Conservation (phyloP, 1,140 invertebrate species). For the Drosophila pectinifera region DNA sequence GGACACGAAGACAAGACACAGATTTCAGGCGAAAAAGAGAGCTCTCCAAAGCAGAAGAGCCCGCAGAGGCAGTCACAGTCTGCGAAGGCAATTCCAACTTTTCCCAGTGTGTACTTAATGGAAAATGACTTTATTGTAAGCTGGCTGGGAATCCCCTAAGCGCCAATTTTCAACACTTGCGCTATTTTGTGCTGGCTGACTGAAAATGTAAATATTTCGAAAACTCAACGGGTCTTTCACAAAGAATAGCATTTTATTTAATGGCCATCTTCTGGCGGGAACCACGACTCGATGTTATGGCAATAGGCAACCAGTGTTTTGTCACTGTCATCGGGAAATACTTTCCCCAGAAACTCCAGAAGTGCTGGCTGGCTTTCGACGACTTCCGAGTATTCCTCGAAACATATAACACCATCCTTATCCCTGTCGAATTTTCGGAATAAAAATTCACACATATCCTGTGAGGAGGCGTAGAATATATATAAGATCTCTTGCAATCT, state of each 20-base stretch:
- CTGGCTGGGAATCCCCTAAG: constrained; percentile 35
- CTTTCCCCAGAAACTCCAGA: constrained; percentile 91
- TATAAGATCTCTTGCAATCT: background rate
- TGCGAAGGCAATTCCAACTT: constrained; percentile 76
- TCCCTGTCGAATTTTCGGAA: constrained; percentile 92
- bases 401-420: constrained; percentile 91
- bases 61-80: constrained; percentile 51
- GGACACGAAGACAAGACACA: constrained; percentile 46
- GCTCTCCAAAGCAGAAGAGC: constrained; percentile 16
- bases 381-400: constrained; percentile 89
- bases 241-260: constrained; percentile 6
- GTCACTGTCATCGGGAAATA: constrained; percentile 87
- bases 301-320: constrained; percentile 63
- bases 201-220: background rate
- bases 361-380: constrained; percentile 89
- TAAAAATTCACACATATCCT: constrained; percentile 93
- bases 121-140: constrained; percentile 77
- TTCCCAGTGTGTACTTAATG: constrained; percentile 69
- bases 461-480: background rate
- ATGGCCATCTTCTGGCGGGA: constrained; percentile 25
- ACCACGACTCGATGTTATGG: constrained; percentile 47
- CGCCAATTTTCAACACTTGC: constrained; percentile 73
- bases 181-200: constrained; percentile 40
- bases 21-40: constrained; percentile 42
- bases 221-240: background rate